phyloP scores from a whole-genome alignment of 2,888 invertebrate genomes.

The Abrostola tripartita region DNA sequence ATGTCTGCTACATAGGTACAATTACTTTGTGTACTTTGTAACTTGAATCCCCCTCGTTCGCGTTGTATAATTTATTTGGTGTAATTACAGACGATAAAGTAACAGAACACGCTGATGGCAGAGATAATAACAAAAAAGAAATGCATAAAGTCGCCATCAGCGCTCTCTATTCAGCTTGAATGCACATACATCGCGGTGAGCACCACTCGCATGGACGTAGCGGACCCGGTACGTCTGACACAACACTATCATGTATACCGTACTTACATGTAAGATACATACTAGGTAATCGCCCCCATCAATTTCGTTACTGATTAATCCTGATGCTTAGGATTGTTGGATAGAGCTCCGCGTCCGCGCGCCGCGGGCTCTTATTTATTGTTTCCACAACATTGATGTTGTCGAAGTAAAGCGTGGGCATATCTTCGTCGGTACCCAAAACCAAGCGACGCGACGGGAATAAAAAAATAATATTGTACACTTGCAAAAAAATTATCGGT shows the following conservation, averaged over 20 bases:
- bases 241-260: neutral
- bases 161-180: slow-evolving; percentile 27
- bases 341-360: too few species aligned
- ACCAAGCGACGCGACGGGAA: too few species aligned
- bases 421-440: too few species aligned
- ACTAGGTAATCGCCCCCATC: slow-evolving; percentile 5
- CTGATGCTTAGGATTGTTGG: too few species aligned
- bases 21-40: neutral
- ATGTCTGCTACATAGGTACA: neutral
- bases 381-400: too few species aligned
- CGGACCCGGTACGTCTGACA: too few species aligned
- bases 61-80: neutral
- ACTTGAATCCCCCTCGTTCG: neutral
- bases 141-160: slow-evolving; percentile 14
- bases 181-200: slow-evolving; percentile 18
- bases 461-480: too few species aligned
- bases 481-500: too few species aligned
- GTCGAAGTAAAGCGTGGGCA: too few species aligned
- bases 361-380: too few species aligned
- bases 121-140: slow-evolving; percentile 24
- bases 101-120: slow-evolving; percentile 29
- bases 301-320: too few species aligned
- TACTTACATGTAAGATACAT: neutral
- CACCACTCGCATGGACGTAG: neutral
- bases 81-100: slow-evolving; percentile 8